These are phyloP conservation scores for Hylaea fasciaria DNA, from an alignment of 2,888 invertebrate genomes.

Conservation along the genomic window DNA sequence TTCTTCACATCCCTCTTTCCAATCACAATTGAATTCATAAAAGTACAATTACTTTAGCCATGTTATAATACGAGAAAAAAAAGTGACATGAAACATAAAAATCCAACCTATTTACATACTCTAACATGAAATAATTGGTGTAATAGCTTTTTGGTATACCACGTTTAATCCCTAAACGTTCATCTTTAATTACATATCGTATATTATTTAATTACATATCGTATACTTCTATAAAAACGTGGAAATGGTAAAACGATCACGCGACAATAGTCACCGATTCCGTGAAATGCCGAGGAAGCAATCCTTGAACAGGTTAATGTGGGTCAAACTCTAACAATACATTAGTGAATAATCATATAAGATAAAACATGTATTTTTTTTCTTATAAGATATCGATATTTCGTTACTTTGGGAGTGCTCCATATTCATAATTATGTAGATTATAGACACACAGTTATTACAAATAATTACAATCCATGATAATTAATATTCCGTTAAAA, in stretches of 20 bases:
- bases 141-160: constrained; percentile 11
- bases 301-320: background rate
- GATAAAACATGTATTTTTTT: too few relatives aligned
- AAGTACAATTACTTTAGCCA: too few relatives aligned
- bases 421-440: too few relatives aligned
- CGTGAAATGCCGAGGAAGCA: background rate
- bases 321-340: background rate
- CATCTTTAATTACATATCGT: constrained; percentile 21
- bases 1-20: background rate
- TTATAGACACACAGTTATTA: too few relatives aligned
- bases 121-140: background rate
- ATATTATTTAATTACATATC: constrained; percentile 18
- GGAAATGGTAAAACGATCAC: constrained; percentile 33
- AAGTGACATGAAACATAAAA: too few relatives aligned
- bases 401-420: too few relatives aligned
- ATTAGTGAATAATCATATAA: background rate
- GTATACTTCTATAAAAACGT: constrained; percentile 37
- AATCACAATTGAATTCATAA: too few relatives aligned
- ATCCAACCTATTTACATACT: background rate
- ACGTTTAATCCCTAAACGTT: constrained; percentile 2
- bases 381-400: too few relatives aligned
- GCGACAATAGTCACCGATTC: constrained; percentile 35
- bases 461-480: too few relatives aligned
- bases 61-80: too few relatives aligned
- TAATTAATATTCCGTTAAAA: too few relatives aligned